Percentiles rank a stretch among this genome's conserved stretches.
Evolutionary conservation across 2,888 invertebrate species (phyloP).

Genomic region (Unio delphinus): DNA sequence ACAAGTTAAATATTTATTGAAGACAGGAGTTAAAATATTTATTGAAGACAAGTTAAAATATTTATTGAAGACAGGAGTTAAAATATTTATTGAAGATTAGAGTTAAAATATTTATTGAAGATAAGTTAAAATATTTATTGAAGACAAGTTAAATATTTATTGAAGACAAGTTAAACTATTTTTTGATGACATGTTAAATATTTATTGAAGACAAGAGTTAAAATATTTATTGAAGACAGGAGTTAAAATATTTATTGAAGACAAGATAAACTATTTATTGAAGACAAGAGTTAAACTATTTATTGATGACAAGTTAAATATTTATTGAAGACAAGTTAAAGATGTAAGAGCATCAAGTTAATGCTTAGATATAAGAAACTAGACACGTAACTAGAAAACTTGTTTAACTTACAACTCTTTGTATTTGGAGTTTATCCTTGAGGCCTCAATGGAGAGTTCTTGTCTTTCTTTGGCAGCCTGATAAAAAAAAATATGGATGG

Average conservation of each 20-base stretch:
- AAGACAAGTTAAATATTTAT: too few species aligned
- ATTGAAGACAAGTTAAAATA: neutral
- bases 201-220: too few species aligned
- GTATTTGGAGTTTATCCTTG: conserved; percentile 64
- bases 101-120: too few species aligned
- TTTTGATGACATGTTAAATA: neutral
- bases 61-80: too few species aligned
- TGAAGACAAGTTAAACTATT: too few species aligned
- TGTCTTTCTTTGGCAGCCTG: conserved; percentile 69
- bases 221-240: too few species aligned
- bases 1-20: too few species aligned
- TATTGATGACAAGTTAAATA: neutral
- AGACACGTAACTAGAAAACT: neutral
- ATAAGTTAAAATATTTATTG: too few species aligned
- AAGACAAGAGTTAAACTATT: neutral
- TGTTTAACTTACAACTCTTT: conserved; percentile 57
- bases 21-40: too few species aligned
- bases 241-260: neutral
- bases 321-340: neutral
- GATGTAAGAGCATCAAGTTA: neutral
- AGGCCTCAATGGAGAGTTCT: conserved; percentile 67
- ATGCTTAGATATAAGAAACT: neutral
- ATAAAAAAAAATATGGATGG: too few species aligned
- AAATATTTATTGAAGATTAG: too few species aligned
- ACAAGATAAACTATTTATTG: neutral